Evolutionary conservation across 2,113 vertebrate genomes (phyloP).

Genomic region (Oncorhynchus masou): DNA sequence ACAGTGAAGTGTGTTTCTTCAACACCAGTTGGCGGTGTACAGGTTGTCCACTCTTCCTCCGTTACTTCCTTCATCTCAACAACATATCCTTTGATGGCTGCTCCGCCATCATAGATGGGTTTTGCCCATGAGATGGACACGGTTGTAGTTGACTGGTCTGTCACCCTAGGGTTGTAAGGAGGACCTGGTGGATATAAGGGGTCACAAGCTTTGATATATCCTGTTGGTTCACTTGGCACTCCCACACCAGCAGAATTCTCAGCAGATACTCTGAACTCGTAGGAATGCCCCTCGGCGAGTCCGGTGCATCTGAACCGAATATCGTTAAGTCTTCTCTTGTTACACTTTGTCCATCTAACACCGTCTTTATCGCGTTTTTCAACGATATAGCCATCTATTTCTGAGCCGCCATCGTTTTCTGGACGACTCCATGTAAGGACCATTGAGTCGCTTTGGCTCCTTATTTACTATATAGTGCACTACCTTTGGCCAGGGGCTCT

Average conservation of each 20-base stretch:
- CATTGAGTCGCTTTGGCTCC: constrained; percentile 82
- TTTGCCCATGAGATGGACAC: constrained; percentile 91
- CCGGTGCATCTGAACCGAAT: constrained; percentile 87
- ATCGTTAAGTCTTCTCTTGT: constrained; percentile 91
- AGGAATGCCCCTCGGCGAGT: constrained; percentile 90
- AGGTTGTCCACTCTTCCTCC: constrained; percentile 88
- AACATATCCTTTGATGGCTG: constrained; percentile 86
- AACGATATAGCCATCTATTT: constrained; percentile 93
- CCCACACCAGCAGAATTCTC: constrained; percentile 97
- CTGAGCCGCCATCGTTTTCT: constrained; percentile 87
- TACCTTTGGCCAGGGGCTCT: too few species aligned
- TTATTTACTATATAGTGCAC: too few species aligned
- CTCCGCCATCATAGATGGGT: constrained; percentile 95
- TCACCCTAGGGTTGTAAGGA: constrained; percentile 92
- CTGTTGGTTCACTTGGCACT: constrained; percentile 83
- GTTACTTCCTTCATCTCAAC: constrained; percentile 86
- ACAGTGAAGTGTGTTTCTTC: constrained; percentile 87
- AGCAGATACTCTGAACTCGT: constrained; percentile 93
- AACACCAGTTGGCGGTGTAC: constrained; percentile 84
- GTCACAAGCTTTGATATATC: constrained; percentile 92
- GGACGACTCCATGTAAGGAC: constrained; percentile 92
- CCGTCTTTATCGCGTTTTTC: constrained; percentile 98
- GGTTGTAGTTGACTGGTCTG: constrained; percentile 88
- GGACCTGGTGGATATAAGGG: constrained; percentile 91
- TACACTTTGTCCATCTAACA: constrained; percentile 93